A percentile compares a stretch with the other conserved stretches of the same genome.
Conservation (phyloP, 2,888 invertebrate genomes). For the Limnephilus rhombicus region DNA sequence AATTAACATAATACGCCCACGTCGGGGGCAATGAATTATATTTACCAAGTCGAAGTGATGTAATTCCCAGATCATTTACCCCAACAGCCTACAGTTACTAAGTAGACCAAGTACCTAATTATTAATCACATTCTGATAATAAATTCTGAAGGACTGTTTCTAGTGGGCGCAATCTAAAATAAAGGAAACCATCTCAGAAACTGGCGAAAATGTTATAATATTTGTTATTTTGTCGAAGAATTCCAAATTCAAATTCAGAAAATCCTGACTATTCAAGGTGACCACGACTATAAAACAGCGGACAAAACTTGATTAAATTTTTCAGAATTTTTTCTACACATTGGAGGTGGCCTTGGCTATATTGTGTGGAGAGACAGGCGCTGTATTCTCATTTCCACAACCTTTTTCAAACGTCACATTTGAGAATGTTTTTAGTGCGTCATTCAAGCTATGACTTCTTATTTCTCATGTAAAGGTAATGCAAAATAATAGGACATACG, state of each 20-base stretch:
- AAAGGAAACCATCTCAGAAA: neutral
- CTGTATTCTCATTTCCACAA: neutral
- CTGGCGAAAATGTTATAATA: neutral
- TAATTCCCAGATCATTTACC: neutral
- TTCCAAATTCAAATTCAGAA: neutral
- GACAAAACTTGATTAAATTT: neutral
- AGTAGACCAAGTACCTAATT: neutral
- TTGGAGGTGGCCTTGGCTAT: neutral
- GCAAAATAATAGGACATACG: constrained; percentile 20
- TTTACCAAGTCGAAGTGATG: neutral
- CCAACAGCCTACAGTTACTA: neutral
- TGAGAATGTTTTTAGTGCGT: neutral
- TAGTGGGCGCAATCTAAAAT: neutral
- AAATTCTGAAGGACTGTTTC: neutral
- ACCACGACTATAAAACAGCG: neutral
- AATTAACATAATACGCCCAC: neutral
- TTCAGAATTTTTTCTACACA: neutral
- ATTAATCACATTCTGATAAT: neutral
- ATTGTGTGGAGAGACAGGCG: neutral
- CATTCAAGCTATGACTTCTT: constrained; percentile 2
- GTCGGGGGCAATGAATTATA: neutral
- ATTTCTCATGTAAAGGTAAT: constrained; percentile 24
- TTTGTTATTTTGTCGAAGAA: neutral
- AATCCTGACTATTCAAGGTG: neutral
- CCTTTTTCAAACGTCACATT: neutral